Conservation (phyloP, 2,113 vertebrate species). For the Morone chrysops region DNA sequence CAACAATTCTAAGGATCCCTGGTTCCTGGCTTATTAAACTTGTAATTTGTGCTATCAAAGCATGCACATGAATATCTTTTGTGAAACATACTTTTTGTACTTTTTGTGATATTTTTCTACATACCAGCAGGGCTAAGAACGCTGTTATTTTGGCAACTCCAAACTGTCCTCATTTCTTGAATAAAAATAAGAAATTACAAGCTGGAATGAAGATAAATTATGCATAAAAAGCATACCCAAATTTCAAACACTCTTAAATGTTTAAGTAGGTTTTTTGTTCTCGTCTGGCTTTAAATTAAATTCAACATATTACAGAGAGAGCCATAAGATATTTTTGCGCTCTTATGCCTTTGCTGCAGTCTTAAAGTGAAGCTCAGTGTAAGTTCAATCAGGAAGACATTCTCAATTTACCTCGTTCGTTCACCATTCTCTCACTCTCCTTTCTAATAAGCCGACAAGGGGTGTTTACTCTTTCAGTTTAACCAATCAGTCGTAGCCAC, state of each 20-base stretch:
- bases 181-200: conserved; percentile 31
- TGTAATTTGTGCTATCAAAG: conserved; percentile 39
- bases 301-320: not conserved
- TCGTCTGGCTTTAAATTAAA: not conserved
- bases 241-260: not conserved
- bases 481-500: too few species aligned
- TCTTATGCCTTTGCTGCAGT: not conserved
- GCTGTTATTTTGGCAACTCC: conserved; percentile 20
- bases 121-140: not conserved
- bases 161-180: not conserved
- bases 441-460: too few species aligned
- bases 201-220: not conserved
- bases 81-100: not conserved
- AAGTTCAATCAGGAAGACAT: too few species aligned
- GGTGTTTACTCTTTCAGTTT: too few species aligned
- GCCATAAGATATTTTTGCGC: not conserved
- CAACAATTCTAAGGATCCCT: conserved; percentile 4
- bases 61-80: conserved; percentile 10
- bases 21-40: conserved; percentile 24
- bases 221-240: not conserved
- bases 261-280: not conserved
- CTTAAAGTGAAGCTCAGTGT: not conserved
- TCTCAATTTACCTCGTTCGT: too few species aligned
- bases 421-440: too few species aligned
- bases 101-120: conserved; percentile 7